Evolutionary conservation across 2,888 invertebrate species (phyloP).

Genomic region (Acronicta aceris): DNA sequence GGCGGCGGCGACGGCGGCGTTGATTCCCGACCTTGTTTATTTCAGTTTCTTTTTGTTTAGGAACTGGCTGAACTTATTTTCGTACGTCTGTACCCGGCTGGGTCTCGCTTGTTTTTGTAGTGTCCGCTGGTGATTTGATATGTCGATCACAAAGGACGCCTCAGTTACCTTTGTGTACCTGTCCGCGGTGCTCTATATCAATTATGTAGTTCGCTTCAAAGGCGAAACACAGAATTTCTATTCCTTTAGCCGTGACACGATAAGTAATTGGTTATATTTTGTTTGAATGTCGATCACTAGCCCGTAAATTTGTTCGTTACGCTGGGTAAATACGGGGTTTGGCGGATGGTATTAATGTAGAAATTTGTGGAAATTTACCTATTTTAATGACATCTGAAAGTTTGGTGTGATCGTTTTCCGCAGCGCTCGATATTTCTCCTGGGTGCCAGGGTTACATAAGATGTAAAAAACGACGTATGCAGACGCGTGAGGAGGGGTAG

Average conservation of each 20-base stretch:
- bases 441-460: conserved; percentile 36
- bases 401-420: conserved; percentile 28
- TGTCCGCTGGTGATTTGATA: conserved; percentile 69
- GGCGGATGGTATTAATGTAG: conserved; percentile 62
- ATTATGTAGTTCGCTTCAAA: conserved; percentile 72
- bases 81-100: conserved; percentile 79
- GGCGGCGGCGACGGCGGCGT: conserved; percentile 88
- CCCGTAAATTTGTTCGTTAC: conserved; percentile 73
- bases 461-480: conserved; percentile 60
- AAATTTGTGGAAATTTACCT: conserved; percentile 57
- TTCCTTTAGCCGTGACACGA: conserved; percentile 68
- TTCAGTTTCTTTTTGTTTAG: conserved; percentile 89
- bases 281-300: conserved; percentile 74
- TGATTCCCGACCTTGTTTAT: conserved; percentile 90
- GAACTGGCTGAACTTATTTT: conserved; percentile 87
- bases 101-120: conserved; percentile 75
- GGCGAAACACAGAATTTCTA: conserved; percentile 67
- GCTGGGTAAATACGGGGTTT: conserved; percentile 68
- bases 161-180: conserved; percentile 61
- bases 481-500: conserved; percentile 69
- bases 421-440: conserved; percentile 37
- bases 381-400: conserved; percentile 55
- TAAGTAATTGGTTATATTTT: conserved; percentile 79
- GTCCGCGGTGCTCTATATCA: conserved; percentile 66
- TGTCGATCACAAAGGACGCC: conserved; percentile 65